These are phyloP conservation scores for Sparidentex hasta DNA, from an alignment of 2,797 vertebrate genomes.

Conservation along the genomic window DNA sequence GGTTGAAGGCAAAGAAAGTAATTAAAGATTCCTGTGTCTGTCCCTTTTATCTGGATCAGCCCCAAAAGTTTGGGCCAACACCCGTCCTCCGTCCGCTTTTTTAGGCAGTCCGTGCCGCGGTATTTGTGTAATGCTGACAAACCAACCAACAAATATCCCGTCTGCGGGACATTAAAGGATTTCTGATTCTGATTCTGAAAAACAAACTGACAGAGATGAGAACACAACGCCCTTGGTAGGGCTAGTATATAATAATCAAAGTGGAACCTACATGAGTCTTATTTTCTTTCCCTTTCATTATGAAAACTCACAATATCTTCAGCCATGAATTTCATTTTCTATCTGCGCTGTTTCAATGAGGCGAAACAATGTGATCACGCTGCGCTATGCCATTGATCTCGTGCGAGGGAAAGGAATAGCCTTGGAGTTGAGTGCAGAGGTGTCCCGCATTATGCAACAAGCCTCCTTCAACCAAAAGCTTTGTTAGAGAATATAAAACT, in stretches of 20 bases:
- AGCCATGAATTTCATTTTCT: background rate
- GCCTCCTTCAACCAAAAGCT: background rate
- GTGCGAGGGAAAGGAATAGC: slow-evolving; percentile 8
- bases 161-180: too few relatives aligned
- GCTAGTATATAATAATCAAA: background rate
- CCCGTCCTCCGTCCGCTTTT: too few relatives aligned
- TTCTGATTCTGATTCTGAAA: too few relatives aligned
- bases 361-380: background rate
- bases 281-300: background rate
- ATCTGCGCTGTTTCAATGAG: background rate
- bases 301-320: background rate
- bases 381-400: background rate
- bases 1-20: too few relatives aligned
- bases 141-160: too few relatives aligned
- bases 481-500: slow-evolving; percentile 19
- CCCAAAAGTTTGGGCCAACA: too few relatives aligned
- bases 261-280: background rate
- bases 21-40: too few relatives aligned
- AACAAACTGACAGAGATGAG: too few relatives aligned
- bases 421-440: background rate
- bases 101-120: too few relatives aligned
- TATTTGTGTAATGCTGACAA: too few relatives aligned
- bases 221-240: too few relatives aligned
- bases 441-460: slow-evolving; percentile 17
- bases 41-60: too few relatives aligned